Base-by-base conservation (phyloP, 2,797 vertebrate species). In the Chaunax sp. region DNA sequence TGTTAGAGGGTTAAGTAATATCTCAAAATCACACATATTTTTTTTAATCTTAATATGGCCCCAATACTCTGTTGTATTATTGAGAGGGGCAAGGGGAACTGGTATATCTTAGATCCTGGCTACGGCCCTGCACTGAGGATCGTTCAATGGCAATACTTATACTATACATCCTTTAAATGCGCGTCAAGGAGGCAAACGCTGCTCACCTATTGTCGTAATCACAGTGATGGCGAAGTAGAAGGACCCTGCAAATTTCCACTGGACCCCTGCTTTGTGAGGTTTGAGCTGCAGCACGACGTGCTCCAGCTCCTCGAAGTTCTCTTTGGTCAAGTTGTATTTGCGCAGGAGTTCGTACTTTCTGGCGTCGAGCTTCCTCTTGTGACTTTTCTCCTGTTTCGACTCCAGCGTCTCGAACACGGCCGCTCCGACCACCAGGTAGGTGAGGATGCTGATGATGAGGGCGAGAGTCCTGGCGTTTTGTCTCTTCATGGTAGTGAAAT, bases 181-280 rank as follows among this genome's bases (percentile, higher is more conserved):
- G 23, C 6, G 59, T 10, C 1, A 11, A 18, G 14, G 4, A 30
- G 33, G 19, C 16, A 23, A 16, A 33, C 1, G 11, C 6, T 8
- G 41, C 95, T 96, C 92, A 99, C 97, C 97, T 68, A 98, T 99
- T 19, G 97, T 99, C 35, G 98, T 99, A 78, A 99, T 99, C 93
- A 99, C 98, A 62, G 97, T 99, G 93, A 99, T 98, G 88, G 97
- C 97, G 89, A 99, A 99, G 92, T 99, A 99, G 85, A 99, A 98
- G 59, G 98, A 99, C 0, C 98, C 98, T 0, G 97, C 94, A 33
- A 99, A 99, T 85, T 95, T 97, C 98, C 98, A 99, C 93, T 99
- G 98, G 74, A 98, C 95, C 0, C 98, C 98, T 0, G 98, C 96
- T 67, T 97, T 96, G 90, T 99, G 98, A 1, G 98, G 96, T 63